Base-by-base conservation (phyloP, 2,888 invertebrate species). In the Chalcis sispes region DNA sequence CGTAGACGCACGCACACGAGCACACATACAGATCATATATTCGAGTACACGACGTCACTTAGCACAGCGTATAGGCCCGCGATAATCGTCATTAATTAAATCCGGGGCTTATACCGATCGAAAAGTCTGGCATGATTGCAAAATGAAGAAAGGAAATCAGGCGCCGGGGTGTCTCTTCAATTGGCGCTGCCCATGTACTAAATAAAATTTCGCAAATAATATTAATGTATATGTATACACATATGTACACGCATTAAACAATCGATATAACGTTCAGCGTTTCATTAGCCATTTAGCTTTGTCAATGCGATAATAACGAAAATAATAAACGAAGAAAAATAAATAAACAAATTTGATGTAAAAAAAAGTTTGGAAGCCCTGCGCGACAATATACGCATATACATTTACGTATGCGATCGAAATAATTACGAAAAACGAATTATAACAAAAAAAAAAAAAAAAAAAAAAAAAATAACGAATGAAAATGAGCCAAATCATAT, bases 91-190 rank as follows among this genome's bases (percentile, higher is more conserved):
- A 27, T 10, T 50, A 23, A 5, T n/a, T n/a, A 42, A 8, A 25
- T 10, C 32, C 8, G 8, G 50, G 42, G 42, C 40, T 8, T 32
- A 7, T 8, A 7, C 46, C 18, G 27, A 69, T 77, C 72, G 73
- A 64, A 72, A 77, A 77, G 71, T 76, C 76, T 64, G 72, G 50
- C 72, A 73, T 52, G 73, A 78, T 76, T 75, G 76, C 76, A 72
- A 76, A 71, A 76, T 76, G 75, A 73, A 62, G 73, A 76, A 78
- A 78, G 76, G 78, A 78, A 78, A 73, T 76, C 70, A 20, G 29
- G 59, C 65, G 71, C 67, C 69, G 32, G 48, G n/a, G 52, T 65
- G 54, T 73, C 62, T 72, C 42, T 54, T 50, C 29, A n/a, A 5
- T 48, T 64, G 72, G 72, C 76, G 76, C 75, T 61, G 61, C 59